Percentiles rank a stretch among this genome's conserved stretches.
Conservation (phyloP, 2,113 vertebrate species). For the Colaptes auratus region DNA sequence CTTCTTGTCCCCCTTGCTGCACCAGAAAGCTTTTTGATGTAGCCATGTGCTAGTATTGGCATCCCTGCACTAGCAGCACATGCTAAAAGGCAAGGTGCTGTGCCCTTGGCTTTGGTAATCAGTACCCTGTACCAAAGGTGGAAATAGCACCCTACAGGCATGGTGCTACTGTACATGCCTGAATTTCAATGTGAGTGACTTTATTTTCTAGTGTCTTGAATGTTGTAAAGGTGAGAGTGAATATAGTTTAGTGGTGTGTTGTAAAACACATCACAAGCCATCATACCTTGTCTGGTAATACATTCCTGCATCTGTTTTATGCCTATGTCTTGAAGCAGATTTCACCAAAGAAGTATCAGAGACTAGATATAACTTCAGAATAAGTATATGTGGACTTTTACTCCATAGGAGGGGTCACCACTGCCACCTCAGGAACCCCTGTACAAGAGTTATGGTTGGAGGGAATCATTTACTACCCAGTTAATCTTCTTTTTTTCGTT, state of each 20-base stretch:
- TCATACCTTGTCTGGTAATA: not conserved
- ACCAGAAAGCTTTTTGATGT: not conserved
- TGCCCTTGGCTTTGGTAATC: not conserved
- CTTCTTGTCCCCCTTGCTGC: not conserved
- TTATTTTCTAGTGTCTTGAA: no score
- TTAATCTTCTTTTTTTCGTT: not conserved
- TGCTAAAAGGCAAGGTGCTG: fast-evolving
- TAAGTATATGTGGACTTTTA: not conserved
- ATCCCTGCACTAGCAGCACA: not conserved
- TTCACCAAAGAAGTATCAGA: not conserved
- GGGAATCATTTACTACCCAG: not conserved
- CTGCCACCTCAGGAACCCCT: not conserved
- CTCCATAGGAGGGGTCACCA: not conserved
- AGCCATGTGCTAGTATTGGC: not conserved
- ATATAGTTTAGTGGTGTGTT: not conserved
- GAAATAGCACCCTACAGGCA: not conserved
- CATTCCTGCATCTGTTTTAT: not conserved
- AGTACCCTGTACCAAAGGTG: not conserved
- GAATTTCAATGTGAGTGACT: not conserved
- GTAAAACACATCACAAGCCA: not conserved
- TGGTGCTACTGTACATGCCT: not conserved
- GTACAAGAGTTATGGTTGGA: not conserved
- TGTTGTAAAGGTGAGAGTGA: not conserved
- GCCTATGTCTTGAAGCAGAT: not conserved
- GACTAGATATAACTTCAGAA: not conserved